Percentiles rank a stretch among this genome's conserved stretches.
phyloP scores from a whole-genome alignment of 2,113 vertebrate species.

The Gopherus flavomarginatus region DNA sequence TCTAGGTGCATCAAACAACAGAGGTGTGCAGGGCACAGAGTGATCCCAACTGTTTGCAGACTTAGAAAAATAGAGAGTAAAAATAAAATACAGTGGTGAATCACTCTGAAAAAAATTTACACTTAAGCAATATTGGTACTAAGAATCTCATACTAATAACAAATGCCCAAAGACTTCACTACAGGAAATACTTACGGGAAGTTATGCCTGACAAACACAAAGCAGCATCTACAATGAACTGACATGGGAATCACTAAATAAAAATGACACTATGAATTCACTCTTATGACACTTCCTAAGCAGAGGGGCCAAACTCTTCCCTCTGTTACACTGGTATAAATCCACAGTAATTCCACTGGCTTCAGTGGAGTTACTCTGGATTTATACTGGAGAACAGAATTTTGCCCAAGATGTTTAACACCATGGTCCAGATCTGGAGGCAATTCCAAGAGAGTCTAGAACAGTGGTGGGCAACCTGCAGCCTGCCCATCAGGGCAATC shows the following conservation, averaged over 20 bases:
- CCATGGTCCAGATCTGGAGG: neutral
- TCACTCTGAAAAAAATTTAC: neutral
- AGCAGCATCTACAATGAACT: neutral
- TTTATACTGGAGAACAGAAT: neutral
- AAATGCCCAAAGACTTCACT: neutral
- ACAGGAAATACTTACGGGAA: neutral
- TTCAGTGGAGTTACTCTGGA: neutral
- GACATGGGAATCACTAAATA: neutral
- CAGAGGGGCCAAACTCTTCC: neutral
- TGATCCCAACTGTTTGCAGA: neutral
- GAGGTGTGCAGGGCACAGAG: neutral
- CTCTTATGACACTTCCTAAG: neutral
- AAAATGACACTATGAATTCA: neutral
- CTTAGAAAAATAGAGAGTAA: neutral
- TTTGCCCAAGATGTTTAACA: neutral
- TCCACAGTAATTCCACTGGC: neutral
- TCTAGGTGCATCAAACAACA: neutral
- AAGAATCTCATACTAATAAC: neutral
- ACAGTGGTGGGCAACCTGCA: too few species aligned
- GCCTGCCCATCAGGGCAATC: too few species aligned
- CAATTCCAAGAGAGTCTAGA: accelerated
- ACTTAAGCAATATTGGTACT: neutral
- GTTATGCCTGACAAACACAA: neutral
- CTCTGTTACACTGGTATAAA: neutral
- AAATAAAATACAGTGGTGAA: neutral